Conservation (phyloP, 2,888 invertebrate genomes). For the Cephus pygmeus region DNA sequence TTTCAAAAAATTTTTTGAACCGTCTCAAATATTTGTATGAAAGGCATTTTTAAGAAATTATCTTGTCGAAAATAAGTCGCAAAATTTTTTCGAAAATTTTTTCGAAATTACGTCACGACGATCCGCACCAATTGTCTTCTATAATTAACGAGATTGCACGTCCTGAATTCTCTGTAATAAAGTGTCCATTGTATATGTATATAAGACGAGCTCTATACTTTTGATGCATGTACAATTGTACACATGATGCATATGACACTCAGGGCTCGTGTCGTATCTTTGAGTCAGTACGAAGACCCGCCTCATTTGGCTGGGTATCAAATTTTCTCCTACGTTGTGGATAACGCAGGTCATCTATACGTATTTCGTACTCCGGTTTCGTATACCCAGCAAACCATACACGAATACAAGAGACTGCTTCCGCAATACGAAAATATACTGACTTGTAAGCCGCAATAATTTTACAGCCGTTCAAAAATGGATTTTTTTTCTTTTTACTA, state of each 20-base stretch:
- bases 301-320: constrained; percentile 52
- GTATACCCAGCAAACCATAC: constrained; percentile 39
- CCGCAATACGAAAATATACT: constrained; percentile 62
- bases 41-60: no score
- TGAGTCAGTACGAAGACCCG: constrained; percentile 35
- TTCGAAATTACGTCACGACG: constrained; percentile 24
- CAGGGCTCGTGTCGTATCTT: neutral
- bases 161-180: no score
- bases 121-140: constrained; percentile 35
- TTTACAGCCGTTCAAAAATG: no score
- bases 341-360: neutral
- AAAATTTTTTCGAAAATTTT: no score
- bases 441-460: constrained; percentile 40
- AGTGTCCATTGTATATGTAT: no score
- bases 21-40: no score
- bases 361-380: neutral
- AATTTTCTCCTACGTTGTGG: constrained; percentile 36
- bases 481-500: neutral
- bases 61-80: no score
- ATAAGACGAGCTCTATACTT: no score
- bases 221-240: no score
- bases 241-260: neutral
- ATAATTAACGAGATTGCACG: constrained; percentile 26
- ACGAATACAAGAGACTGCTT: constrained; percentile 56
- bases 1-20: no score